Percentiles rank a stretch among this genome's conserved stretches.
Evolutionary conservation across 2,797 vertebrate genomes (phyloP).

Genomic region (Anguilla megastoma): DNA sequence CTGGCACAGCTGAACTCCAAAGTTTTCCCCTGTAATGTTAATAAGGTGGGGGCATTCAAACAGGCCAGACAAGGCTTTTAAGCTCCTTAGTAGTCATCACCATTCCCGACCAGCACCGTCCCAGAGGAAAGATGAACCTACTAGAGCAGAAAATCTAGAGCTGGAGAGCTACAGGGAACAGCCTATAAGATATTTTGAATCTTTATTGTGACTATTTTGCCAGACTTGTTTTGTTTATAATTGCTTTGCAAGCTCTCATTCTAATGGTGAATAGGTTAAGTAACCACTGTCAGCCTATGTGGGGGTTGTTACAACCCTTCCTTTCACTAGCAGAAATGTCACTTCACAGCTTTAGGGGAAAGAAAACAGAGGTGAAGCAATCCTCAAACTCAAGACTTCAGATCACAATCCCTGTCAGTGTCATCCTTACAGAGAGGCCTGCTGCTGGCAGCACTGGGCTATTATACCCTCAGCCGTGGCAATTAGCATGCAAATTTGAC

Average conservation of each 20-base stretch:
- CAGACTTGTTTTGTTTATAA: conserved; percentile 29
- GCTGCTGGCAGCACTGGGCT: conserved; percentile 68
- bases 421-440: conserved; percentile 65
- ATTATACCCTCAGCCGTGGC: conserved; percentile 62
- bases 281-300: conserved; percentile 70
- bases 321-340: conserved; percentile 72
- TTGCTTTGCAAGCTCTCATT: conserved; percentile 12
- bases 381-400: conserved; percentile 72
- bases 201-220: conserved; percentile 48
- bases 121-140: conserved; percentile 65
- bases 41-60: conserved; percentile 11
- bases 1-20: background rate
- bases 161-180: conserved; percentile 65
- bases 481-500: conserved; percentile 78
- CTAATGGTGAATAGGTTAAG: conserved; percentile 64
- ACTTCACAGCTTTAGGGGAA: conserved; percentile 63
- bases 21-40: conserved; percentile 12
- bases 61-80: conserved; percentile 28
- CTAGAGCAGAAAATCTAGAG: conserved; percentile 78
- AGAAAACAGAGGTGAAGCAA: conserved; percentile 64
- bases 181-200: conserved; percentile 72
- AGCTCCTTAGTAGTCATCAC: conserved; percentile 62
- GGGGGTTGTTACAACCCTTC: conserved; percentile 70
- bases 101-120: conserved; percentile 62
- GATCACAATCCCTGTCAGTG: conserved; percentile 64